These are phyloP conservation scores for Alethe diademata DNA, from an alignment of 2,113 vertebrate species.

Conservation along the genomic window DNA sequence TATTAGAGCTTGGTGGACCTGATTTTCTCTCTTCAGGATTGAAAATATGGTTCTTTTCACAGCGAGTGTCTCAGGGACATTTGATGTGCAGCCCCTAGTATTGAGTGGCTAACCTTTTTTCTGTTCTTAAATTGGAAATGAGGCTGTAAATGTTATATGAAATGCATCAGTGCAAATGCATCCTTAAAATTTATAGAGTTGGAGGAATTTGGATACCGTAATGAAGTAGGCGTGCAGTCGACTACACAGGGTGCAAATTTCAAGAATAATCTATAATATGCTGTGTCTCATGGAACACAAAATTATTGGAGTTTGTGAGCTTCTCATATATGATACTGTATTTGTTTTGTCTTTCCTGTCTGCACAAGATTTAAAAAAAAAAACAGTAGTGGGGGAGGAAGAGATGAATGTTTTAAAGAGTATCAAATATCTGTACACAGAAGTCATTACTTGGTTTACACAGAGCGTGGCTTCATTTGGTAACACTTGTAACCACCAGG, in stretches of 20 bases:
- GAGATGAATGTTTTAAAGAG: background rate
- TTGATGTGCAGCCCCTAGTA: background rate
- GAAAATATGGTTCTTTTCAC: background rate
- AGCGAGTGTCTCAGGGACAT: accelerated
- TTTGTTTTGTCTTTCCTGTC: background rate
- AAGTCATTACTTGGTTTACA: background rate
- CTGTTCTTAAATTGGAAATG: background rate
- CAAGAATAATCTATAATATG: background rate
- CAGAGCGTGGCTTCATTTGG: background rate
- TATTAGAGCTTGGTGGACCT: background rate
- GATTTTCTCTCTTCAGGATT: background rate
- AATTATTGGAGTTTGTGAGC: background rate
- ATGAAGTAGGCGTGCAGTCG: background rate
- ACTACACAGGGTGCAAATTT: background rate
- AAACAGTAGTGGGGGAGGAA: background rate
- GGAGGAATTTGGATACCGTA: background rate
- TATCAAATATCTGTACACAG: background rate
- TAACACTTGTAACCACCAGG: background rate
- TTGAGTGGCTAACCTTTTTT: background rate
- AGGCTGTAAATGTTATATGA: background rate
- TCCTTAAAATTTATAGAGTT: background rate
- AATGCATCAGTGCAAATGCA: background rate
- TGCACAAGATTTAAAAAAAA: background rate
- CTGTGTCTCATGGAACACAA: background rate
- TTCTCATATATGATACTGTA: background rate